These are phyloP conservation scores for Picus viridis DNA, from an alignment of 2,797 vertebrate genomes.

Conservation along the genomic window DNA sequence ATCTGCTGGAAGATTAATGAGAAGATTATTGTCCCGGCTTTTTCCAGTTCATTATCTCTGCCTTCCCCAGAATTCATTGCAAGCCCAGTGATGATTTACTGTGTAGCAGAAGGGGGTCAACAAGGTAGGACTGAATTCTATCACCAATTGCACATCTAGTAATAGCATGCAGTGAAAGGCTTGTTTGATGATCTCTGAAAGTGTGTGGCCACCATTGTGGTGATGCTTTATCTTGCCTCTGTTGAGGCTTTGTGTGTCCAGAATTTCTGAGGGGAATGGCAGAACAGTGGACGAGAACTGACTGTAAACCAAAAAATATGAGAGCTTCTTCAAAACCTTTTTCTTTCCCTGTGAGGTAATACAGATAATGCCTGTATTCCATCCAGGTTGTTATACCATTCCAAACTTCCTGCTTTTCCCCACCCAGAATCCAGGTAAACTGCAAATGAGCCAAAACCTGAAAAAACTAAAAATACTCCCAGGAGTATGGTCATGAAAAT, in stretches of 20 bases:
- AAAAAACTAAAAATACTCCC: background rate
- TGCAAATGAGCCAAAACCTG: background rate
- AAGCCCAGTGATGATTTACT: background rate
- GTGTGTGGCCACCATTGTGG: background rate
- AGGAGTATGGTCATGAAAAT: background rate
- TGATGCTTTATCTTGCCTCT: background rate
- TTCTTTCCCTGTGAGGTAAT: background rate
- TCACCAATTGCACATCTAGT: background rate
- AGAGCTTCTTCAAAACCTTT: background rate
- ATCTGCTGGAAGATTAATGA: background rate
- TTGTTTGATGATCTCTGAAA: fast-evolving
- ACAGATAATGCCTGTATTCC: background rate
- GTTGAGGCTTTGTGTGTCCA: too few species aligned
- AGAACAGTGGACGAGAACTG: background rate
- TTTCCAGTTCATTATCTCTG: background rate
- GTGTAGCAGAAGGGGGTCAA: background rate
- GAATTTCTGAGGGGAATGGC: background rate
- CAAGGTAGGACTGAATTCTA: background rate
- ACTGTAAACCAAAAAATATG: background rate
- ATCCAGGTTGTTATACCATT: background rate
- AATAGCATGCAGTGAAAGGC: background rate
- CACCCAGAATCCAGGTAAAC: background rate
- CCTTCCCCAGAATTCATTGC: background rate
- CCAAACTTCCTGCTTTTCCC: background rate
- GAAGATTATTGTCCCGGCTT: background rate